Conservation (phyloP, 2,888 invertebrate genomes). For the Ectemnius lituratus region DNA sequence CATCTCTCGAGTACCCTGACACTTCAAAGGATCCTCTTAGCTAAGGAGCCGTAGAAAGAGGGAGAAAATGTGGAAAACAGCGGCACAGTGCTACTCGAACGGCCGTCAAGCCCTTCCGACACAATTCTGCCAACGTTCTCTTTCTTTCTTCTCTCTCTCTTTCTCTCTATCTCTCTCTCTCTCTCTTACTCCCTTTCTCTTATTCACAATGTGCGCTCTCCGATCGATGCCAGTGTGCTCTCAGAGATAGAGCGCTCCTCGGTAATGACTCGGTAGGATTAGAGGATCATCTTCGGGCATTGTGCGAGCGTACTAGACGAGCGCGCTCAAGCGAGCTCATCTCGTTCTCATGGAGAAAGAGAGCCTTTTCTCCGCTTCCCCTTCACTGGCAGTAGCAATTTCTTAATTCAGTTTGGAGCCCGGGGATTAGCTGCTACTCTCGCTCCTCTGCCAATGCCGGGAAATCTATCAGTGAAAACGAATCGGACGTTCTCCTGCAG, state of each 20-base stretch:
- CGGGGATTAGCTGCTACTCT: background rate
- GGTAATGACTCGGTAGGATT: conserved; percentile 61
- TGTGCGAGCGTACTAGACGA: conserved; percentile 6
- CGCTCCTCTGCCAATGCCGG: background rate
- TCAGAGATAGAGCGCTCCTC: conserved; percentile 26
- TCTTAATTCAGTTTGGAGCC: background rate
- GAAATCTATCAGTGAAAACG: background rate
- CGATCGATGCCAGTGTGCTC: conserved; percentile 4
- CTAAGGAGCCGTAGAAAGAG: no score
- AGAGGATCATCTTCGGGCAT: conserved; percentile 55
- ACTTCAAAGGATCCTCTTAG: conserved; percentile 31
- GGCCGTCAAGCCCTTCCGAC: conserved; percentile 23
- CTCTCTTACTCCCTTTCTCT: background rate
- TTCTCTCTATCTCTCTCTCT: no score
- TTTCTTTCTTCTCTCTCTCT: background rate
- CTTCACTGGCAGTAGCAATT: no score
- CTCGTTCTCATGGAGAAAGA: background rate
- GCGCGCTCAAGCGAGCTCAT: conserved; percentile 1
- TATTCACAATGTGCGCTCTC: background rate
- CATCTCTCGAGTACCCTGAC: conserved; percentile 44
- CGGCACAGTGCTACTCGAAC: conserved; percentile 6
- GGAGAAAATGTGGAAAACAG: background rate
- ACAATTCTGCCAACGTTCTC: background rate
- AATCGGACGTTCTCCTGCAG: background rate
- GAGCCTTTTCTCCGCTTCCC: no score